Conservation (phyloP, 2,797 vertebrate genomes). For the Syndactyla subalaris region DNA sequence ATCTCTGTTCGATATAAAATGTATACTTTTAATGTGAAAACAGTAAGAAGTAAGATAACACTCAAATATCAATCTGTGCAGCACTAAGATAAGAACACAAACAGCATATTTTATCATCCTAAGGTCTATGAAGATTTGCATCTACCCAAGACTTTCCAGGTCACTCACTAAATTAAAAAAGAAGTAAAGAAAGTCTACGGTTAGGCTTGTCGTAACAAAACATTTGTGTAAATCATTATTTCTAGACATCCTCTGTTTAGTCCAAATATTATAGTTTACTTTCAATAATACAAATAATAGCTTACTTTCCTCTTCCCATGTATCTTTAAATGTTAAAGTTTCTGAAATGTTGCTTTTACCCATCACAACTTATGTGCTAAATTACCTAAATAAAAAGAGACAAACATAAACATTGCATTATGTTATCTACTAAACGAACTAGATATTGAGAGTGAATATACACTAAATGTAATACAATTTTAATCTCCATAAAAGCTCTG, state of each 20-base stretch:
- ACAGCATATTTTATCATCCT: neutral
- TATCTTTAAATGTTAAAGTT: conserved; percentile 12
- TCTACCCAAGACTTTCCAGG: neutral
- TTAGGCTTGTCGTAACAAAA: neutral
- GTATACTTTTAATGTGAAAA: neutral
- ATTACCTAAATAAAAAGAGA: conserved; percentile 11
- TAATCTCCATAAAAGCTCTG: conserved; percentile 11
- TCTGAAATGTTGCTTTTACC: conserved; percentile 1
- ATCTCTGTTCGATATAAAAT: neutral
- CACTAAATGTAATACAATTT: neutral
- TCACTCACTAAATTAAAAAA: neutral
- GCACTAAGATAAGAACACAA: neutral
- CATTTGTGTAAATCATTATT: neutral
- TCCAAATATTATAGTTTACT: neutral
- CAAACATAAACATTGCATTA: neutral
- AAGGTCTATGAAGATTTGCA: neutral
- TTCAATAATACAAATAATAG: neutral
- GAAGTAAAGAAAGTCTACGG: neutral
- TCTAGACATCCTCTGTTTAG: neutral
- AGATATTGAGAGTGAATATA: neutral
- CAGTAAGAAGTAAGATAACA: neutral
- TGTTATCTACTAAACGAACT: neutral
- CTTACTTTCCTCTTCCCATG: neutral
- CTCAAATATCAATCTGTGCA: neutral
- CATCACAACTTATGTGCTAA: neutral